These are phyloP conservation scores for Leucopsar rothschildi DNA, from an alignment of 2,113 vertebrate genomes.

Conservation along the genomic window DNA sequence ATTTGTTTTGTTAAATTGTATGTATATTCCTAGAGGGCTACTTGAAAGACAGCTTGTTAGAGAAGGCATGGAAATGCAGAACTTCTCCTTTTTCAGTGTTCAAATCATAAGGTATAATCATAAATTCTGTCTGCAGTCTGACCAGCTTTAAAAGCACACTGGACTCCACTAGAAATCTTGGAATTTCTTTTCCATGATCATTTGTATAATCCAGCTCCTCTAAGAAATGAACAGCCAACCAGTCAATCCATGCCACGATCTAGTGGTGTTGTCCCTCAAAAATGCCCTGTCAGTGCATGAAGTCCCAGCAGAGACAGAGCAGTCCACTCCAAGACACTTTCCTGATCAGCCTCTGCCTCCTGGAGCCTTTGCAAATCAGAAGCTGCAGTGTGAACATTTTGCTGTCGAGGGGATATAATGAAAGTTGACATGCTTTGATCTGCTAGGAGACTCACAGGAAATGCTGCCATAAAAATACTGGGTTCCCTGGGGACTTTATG, in stretches of 20 bases:
- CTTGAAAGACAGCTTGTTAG: constrained; percentile 35
- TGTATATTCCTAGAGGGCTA: constrained; percentile 26
- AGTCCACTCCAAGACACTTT: not conserved
- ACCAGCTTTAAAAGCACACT: not conserved
- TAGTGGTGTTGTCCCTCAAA: not conserved
- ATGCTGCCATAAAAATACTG: not conserved
- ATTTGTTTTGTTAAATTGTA: constrained; percentile 47
- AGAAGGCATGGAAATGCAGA: not conserved
- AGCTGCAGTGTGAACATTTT: not conserved
- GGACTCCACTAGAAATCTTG: not conserved
- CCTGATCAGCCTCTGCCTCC: not conserved
- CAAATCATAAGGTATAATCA: not conserved
- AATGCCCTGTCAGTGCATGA: accelerated
- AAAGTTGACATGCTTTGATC: not conserved
- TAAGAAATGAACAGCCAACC: not conserved
- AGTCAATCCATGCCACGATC: accelerated
- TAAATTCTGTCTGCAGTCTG: not conserved
- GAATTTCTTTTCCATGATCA: not conserved
- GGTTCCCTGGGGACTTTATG: not conserved
- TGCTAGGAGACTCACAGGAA: not conserved
- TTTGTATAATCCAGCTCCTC: not conserved
- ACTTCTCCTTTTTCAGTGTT: not conserved
- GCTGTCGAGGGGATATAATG: not conserved
- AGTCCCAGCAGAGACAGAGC: not conserved
- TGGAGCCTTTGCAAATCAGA: not conserved